These are phyloP conservation scores for Cryptus viduatorius DNA, from an alignment of 2,888 invertebrate genomes.

Conservation along the genomic window DNA sequence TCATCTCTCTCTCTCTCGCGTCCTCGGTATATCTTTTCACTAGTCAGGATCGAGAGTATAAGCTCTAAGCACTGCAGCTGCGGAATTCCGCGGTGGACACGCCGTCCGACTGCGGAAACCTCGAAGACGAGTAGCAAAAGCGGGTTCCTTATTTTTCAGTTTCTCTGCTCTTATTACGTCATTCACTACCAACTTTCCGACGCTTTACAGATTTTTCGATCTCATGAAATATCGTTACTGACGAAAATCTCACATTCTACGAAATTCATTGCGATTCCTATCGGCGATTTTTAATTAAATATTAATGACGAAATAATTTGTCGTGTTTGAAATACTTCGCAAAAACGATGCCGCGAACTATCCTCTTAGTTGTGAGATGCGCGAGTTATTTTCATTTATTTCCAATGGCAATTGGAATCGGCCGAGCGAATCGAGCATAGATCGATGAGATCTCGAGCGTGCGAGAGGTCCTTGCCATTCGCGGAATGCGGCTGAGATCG, in stretches of 20 bases:
- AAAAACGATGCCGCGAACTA: conserved; percentile 28
- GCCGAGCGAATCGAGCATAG: conserved; percentile 62
- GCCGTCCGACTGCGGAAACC: conserved; percentile 22
- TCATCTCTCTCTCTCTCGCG: conserved; percentile 19
- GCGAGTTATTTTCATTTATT: conserved; percentile 49
- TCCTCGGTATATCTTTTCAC: conserved; percentile 4
- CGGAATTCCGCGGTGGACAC: conserved; percentile 23
- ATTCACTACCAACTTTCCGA: not conserved
- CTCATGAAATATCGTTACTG: not conserved
- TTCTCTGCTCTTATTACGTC: not conserved
- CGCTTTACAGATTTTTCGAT: not conserved
- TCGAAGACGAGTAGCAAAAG: conserved; percentile 14
- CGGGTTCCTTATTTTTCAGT: not conserved
- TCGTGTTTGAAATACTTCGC: not conserved
- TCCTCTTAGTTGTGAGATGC: conserved; percentile 11
- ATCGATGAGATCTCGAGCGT: conserved; percentile 63
- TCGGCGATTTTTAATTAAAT: too few species aligned
- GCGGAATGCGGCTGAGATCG: conserved; percentile 67
- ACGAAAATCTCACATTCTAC: too few species aligned
- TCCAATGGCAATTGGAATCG: conserved; percentile 31
- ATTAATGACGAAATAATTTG: too few species aligned
- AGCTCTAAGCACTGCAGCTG: conserved; percentile 18
- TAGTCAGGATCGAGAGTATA: conserved; percentile 22
- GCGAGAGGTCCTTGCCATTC: conserved; percentile 66
- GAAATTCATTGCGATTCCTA: too few species aligned